phyloP scores from a whole-genome alignment of 2,888 invertebrate genomes.

The Eupithecia subfuscata region DNA sequence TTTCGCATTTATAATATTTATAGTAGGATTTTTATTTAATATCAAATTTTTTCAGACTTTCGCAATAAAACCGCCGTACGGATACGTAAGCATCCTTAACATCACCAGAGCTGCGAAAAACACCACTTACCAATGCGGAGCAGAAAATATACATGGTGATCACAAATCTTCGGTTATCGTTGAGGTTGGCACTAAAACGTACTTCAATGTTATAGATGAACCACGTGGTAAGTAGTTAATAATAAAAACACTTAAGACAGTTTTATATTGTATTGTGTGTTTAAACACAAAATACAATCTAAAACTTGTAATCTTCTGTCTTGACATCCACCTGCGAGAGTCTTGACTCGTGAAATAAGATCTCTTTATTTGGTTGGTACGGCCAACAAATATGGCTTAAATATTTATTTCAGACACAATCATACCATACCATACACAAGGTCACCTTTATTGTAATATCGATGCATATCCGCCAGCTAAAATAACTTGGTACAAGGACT shows the following conservation, averaged over 20 bases:
- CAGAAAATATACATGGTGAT: constrained; percentile 17
- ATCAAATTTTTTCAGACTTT: constrained; percentile 4
- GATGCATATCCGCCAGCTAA: constrained; percentile 35
- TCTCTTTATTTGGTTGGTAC: not conserved
- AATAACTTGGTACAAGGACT: constrained; percentile 31
- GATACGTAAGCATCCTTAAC: constrained; percentile 13
- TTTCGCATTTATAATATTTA: too few species aligned
- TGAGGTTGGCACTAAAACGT: constrained; percentile 9
- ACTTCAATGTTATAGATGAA: constrained; percentile 12
- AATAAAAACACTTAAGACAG: not conserved
- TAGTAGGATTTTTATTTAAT: not conserved
- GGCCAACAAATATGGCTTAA: not conserved
- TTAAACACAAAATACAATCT: not conserved
- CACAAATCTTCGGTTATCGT: constrained; percentile 1
- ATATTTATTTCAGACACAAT: constrained; percentile 17
- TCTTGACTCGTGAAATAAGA: not conserved
- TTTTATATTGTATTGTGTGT: too few species aligned
- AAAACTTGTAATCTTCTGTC: not conserved
- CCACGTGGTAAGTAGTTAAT: constrained; percentile 15
- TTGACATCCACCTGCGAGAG: not conserved
- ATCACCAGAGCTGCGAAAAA: constrained; percentile 18
- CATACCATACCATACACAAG: constrained; percentile 25
- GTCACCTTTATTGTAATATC: constrained; percentile 24
- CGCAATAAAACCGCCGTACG: constrained; percentile 8
- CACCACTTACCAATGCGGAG: constrained; percentile 21